These are phyloP conservation scores for Babyrousa celebensis DNA, from an alignment of 2,797 vertebrate species.

Conservation along the genomic window DNA sequence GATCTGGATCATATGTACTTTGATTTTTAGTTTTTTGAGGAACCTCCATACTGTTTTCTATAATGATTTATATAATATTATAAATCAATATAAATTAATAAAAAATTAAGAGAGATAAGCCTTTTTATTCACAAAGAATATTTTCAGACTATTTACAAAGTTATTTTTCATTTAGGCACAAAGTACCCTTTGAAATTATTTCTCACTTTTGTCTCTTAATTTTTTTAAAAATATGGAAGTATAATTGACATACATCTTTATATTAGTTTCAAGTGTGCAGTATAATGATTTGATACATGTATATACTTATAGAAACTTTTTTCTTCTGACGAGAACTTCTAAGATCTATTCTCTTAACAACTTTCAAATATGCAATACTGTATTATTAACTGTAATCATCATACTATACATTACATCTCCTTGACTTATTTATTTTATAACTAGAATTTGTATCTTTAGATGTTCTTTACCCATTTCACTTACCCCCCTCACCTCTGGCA, in stretches of 20 bases:
- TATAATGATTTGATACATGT: not conserved
- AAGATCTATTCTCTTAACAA: not conserved
- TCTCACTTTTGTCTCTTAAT: not conserved
- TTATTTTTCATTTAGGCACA: slow-evolving; percentile 53
- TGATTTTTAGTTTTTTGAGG: not conserved
- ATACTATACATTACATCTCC: not conserved
- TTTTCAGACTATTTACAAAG: not conserved
- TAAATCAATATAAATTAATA: not conserved
- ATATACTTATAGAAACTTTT: not conserved
- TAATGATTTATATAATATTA: not conserved
- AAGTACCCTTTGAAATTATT: slow-evolving; percentile 41
- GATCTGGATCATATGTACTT: not conserved
- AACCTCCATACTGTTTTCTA: not conserved
- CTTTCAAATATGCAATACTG: not conserved
- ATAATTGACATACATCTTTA: not conserved
- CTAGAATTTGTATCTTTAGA: not conserved
- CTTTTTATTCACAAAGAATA: slow-evolving; percentile 25
- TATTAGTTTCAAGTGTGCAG: not conserved
- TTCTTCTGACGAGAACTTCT: not conserved
- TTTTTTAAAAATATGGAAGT: not conserved
- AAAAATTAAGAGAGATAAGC: not conserved
- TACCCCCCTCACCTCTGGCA: not conserved
- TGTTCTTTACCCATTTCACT: not conserved
- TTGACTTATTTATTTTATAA: not conserved
- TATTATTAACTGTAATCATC: not conserved